Base-by-base conservation (phyloP, 2,797 vertebrate genomes). In the Eupleurogrammus muticus region DNA sequence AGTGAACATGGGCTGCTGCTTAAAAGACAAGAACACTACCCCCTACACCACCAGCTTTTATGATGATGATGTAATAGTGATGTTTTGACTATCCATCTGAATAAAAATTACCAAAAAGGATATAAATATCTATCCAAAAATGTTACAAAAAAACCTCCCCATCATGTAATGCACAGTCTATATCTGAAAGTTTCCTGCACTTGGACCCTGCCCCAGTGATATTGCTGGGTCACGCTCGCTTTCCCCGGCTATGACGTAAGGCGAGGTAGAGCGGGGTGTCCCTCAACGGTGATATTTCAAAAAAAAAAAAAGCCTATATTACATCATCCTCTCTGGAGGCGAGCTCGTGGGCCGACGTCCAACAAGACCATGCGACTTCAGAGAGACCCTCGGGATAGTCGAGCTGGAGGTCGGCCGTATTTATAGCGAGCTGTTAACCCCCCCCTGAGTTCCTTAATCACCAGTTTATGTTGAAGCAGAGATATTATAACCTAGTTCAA, bases 281-380 rank as follows among this genome's bases (percentile, higher is more conserved):
- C 79, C 83, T 82, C 56, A 56, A 19, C 36, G 23, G 54, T 21
- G 58, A 65, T 65, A 53, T 70, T 83, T 87, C n/a, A 66, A 76
- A 80, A 86, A 78, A n/a, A n/a, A n/a, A n/a, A 28, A 28, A 3
- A 28, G 28, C 28, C 28, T 68, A 50, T 52, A 83, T 87, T 78
- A 88, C 88, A 82, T 87, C 86, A 85, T 73, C 73, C 17, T 59
- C 72, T 77, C 78, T 64, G 3, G 71, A 80, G 81, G 50, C 61
- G 1, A 1, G 46, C 54, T 44, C 52, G 23, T 55, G 54, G 34
- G 12, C 69, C 44, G 3, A 34, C 4, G 50, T 72, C 80, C 81
- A 78, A 66, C 66, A 48, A 79, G 63, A 58, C 44, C 34, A 1
- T 36, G 28, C 51, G 42, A 49, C 73, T 82, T 77, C 24, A 75